Evolutionary conservation across 2,888 invertebrate species (phyloP).

Genomic region (Brenthis ino): DNA sequence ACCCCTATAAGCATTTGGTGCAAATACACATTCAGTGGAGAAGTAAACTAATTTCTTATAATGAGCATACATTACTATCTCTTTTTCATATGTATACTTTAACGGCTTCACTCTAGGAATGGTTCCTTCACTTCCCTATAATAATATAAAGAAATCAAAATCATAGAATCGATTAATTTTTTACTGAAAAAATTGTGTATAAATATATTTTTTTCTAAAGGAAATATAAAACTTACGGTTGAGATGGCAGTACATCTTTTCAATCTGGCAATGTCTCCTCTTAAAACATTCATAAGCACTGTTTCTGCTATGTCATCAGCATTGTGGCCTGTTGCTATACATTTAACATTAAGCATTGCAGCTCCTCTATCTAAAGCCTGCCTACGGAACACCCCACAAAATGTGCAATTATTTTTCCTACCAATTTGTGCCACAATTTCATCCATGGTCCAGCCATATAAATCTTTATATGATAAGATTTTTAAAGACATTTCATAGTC

Average conservation of each 20-base stretch:
- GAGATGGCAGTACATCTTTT: conserved; percentile 95
- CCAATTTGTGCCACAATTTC: conserved; percentile 94
- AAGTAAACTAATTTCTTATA: conserved; percentile 98
- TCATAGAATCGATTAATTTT: background rate
- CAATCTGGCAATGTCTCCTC: conserved; percentile 97
- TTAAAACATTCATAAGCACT: conserved; percentile 97
- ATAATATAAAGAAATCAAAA: conserved; percentile 8
- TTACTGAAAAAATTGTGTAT: background rate
- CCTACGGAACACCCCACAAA: conserved; percentile 96
- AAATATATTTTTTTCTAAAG: background rate
- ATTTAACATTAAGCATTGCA: conserved; percentile 91
- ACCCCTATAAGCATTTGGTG: conserved; percentile 98
- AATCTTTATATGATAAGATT: conserved; percentile 97
- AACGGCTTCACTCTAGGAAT: conserved; percentile 97
- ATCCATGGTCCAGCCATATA: conserved; percentile 99
- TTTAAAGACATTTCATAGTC: conserved; percentile 97
- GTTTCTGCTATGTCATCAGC: conserved; percentile 99
- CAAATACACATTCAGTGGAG: conserved; percentile 99
- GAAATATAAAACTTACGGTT: conserved; percentile 84
- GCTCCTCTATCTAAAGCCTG: conserved; percentile 99
- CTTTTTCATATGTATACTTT: conserved; percentile 99
- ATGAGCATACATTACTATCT: conserved; percentile 99
- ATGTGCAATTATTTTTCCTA: conserved; percentile 97
- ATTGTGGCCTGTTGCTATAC: conserved; percentile 98
- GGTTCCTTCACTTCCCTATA: conserved; percentile 88